These are phyloP conservation scores for Labeo catla DNA, from an alignment of 2,113 vertebrate species.

Conservation along the genomic window DNA sequence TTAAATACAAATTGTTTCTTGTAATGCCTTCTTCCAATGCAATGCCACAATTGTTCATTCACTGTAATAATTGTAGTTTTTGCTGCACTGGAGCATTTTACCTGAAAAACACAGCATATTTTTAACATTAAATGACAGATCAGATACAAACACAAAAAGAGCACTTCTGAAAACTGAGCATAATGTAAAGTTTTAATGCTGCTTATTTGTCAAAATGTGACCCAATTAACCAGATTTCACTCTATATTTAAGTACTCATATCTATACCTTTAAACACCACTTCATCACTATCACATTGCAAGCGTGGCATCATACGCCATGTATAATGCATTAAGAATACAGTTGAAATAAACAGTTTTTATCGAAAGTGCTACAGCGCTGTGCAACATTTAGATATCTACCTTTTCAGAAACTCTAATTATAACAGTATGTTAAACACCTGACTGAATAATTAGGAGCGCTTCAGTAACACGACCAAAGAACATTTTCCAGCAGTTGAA, in stretches of 20 bases:
- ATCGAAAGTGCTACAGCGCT: neutral
- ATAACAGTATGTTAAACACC: conserved; percentile 15
- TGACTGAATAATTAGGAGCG: conserved; percentile 6
- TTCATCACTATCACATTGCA: neutral
- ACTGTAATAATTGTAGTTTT: neutral
- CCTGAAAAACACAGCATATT: neutral
- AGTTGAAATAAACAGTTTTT: no score
- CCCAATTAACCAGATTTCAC: neutral
- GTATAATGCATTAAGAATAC: neutral
- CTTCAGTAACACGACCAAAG: neutral
- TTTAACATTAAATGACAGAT: neutral
- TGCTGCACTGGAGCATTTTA: neutral
- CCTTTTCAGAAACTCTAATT: neutral
- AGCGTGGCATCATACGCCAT: neutral
- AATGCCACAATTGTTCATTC: neutral
- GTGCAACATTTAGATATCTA: neutral
- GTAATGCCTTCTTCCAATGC: neutral
- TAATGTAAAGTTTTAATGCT: neutral
- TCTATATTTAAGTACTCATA: neutral
- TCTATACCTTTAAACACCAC: neutral
- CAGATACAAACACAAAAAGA: neutral
- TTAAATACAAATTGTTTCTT: neutral
- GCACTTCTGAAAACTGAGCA: neutral
- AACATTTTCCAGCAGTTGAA: conserved; percentile 15
- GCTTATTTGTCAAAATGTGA: neutral